Base-by-base conservation (phyloP, 2,888 invertebrate species). In the Polia nebulosa region DNA sequence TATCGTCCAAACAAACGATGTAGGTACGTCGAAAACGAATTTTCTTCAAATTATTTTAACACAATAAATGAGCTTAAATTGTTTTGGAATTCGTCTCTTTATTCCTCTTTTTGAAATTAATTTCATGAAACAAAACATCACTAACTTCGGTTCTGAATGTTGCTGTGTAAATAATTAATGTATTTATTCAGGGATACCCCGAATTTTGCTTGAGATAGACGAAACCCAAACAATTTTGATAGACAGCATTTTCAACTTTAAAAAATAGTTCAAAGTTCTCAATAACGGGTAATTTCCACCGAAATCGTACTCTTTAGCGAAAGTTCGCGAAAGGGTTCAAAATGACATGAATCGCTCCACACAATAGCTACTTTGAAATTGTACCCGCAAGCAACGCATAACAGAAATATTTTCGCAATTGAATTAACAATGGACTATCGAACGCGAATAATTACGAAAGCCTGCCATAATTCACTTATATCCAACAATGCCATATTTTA, bases 311-410 rank as follows among this genome's bases (percentile, higher is more conserved):
- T n/a, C 39, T 27, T 20, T 25, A 45, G 8, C 25, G n/a, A 41
- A 45, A 36, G 44, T 52, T 85, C 71, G 84, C 78, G 78, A 85
- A 89, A 86, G 80, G 80, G 78, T 79, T 68, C 70, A 69, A 77
- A 82, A 84, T 82, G 85, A 84, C 60, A 87, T 84, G 84, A 84
- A 92, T 91, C 90, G 89, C 90, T 89, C 89, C 81, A 84, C 83
- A 90, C 90, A 90, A 90, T 91, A n/a, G n/a, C n/a, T n/a, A 86
- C 88, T 85, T 87, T 84, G 87, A 88, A 91, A 89, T 90, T 87
- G 86, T 86, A 86, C 87, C 84, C 78, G 78, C 81, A 85, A 84
- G 86, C 81, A 84, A 83, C 80, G 82, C 86, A 87, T 87, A 85
- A 78, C 84, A 82, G 85, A 78, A 80, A 80, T 80, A 78, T 88